Evolutionary conservation across 92 coral and sea anemone species (phyloP).

Genomic region (Epizoanthus illoricatus): DNA sequence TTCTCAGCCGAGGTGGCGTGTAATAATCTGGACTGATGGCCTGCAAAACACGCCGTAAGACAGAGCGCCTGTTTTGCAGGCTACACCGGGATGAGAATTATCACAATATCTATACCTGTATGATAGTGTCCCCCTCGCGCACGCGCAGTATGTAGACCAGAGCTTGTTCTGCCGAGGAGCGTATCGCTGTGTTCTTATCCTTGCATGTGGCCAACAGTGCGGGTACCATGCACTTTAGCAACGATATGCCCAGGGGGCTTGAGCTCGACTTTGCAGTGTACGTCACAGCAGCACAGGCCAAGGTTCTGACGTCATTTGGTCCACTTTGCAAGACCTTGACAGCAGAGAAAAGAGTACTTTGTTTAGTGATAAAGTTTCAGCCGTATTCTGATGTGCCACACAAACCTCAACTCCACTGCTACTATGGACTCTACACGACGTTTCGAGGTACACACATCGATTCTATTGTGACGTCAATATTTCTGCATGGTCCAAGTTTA

Average conservation of each 20-base stretch:
- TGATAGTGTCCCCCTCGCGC: conserved; percentile 65
- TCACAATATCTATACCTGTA: conserved; percentile 63
- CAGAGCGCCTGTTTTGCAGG: too few relatives aligned
- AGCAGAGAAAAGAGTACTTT: background rate
- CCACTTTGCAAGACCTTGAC: conserved; percentile 76
- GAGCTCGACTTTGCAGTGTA: conserved; percentile 65
- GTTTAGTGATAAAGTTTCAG: too few relatives aligned
- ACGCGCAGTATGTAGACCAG: conserved; percentile 73
- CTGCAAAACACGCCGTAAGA: too few relatives aligned
- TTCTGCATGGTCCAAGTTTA: too few relatives aligned
- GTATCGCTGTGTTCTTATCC: conserved; percentile 83
- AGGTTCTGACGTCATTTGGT: conserved; percentile 68
- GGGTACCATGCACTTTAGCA: conserved; percentile 69
- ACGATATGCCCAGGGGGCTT: conserved; percentile 62
- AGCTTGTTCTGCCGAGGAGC: conserved; percentile 79
- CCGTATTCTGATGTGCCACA: too few relatives aligned
- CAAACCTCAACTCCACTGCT: too few relatives aligned
- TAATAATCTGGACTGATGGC: too few relatives aligned
- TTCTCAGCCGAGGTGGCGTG: too few relatives aligned
- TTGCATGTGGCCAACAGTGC: conserved; percentile 66
- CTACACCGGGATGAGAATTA: too few relatives aligned
- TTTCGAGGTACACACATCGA: too few relatives aligned
- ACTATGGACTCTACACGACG: too few relatives aligned
- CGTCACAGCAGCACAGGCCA: conserved; percentile 75
- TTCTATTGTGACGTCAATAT: too few relatives aligned